phyloP scores from a whole-genome alignment of 1,140 invertebrate species.

The Trypoxylus dichotomus region DNA sequence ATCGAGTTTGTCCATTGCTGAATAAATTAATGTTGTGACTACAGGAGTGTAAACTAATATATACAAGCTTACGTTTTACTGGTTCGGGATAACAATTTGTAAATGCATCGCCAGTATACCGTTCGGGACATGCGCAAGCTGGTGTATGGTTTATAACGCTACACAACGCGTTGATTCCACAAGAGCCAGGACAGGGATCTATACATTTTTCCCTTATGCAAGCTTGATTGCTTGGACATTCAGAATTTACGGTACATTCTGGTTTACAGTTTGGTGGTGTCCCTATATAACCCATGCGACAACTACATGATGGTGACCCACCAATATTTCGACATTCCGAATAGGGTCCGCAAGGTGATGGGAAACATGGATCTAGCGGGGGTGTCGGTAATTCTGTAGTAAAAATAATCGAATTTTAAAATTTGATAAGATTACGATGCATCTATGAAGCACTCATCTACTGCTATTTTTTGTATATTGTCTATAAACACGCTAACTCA shows the following conservation, averaged over 20 bases:
- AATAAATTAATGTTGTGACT: conserved; percentile 31
- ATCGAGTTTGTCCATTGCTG: conserved; percentile 51
- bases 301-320: conserved; percentile 65
- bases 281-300: conserved; percentile 65
- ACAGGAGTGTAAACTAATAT: background rate
- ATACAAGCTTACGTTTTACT: conserved; percentile 46
- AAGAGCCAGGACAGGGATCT: conserved; percentile 74
- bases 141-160: conserved; percentile 76
- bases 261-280: conserved; percentile 71
- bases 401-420: background rate
- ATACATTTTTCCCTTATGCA: conserved; percentile 73
- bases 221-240: conserved; percentile 69
- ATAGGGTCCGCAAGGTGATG: conserved; percentile 71
- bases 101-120: conserved; percentile 69
- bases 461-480: no score
- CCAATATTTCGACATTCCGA: conserved; percentile 66
- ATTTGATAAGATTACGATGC: no score
- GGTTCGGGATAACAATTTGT: conserved; percentile 63
- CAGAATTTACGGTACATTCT: conserved; percentile 68
- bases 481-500: background rate
- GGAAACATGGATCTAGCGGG: conserved; percentile 61
- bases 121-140: conserved; percentile 67
- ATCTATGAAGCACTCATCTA: no score
- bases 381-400: background rate
- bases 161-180: conserved; percentile 70